Conservation (phyloP, 64 coral and sea anemone genomes). For the Cladopsammia gracilis region DNA sequence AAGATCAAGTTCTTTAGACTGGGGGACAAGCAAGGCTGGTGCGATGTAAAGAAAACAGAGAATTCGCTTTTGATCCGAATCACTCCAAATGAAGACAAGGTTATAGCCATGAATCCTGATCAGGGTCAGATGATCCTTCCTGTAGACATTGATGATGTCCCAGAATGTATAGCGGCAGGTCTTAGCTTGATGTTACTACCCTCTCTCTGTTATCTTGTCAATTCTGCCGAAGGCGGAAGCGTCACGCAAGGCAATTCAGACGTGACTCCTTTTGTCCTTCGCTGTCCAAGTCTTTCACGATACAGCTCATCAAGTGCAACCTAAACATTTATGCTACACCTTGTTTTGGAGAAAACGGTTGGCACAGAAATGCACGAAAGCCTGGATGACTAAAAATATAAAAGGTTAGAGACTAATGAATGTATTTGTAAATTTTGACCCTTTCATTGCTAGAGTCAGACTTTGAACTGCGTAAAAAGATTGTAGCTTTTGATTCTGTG, state of each 20-base stretch:
- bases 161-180: conserved; percentile 4
- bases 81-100: conserved; percentile 25
- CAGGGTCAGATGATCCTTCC: conserved; percentile 11
- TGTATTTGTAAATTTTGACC: too few species aligned
- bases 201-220: conserved; percentile 8
- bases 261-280: neutral
- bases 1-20: conserved; percentile 15
- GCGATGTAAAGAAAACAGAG: conserved; percentile 11
- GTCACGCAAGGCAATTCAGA: neutral
- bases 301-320: neutral
- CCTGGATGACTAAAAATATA: too few species aligned
- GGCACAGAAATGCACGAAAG: too few species aligned
- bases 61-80: conserved; percentile 31
- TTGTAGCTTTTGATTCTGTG: too few species aligned
- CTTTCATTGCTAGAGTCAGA: too few species aligned
- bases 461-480: too few species aligned
- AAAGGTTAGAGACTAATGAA: too few species aligned
- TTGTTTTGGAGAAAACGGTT: neutral
- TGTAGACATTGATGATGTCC: neutral
- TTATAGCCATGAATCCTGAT: conserved; percentile 17
- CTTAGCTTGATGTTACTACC: conserved; percentile 25
- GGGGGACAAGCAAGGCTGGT: conserved; percentile 28
- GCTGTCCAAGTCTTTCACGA: conserved; percentile 31
- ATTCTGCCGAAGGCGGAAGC: neutral
- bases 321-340: neutral